A percentile compares a stretch with the other conserved stretches of the same genome.
phyloP scores from a whole-genome alignment of 2,797 vertebrate genomes.

The Zenarchopterus dispar region DNA sequence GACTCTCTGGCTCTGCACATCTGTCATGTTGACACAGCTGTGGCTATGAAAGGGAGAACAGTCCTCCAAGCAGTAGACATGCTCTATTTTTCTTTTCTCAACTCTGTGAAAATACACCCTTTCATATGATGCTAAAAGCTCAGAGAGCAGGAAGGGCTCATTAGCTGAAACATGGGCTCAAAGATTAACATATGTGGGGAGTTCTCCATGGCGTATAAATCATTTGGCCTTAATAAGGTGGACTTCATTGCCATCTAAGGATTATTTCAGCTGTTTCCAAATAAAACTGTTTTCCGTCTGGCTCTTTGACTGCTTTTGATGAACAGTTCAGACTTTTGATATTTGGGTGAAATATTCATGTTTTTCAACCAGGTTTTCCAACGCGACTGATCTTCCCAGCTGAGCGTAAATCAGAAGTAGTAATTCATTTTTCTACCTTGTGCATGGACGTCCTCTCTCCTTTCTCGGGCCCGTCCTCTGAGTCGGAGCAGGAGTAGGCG shows the following conservation, averaged over 20 bases:
- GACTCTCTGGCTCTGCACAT: conserved; percentile 67
- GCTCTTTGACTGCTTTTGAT: conserved; percentile 25
- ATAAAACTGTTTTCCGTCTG: conserved; percentile 39
- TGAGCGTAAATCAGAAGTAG: conserved; percentile 21
- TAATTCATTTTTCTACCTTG: conserved; percentile 82
- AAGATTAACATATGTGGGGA: conserved; percentile 69
- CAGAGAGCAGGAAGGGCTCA: conserved; percentile 69
- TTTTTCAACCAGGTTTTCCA: conserved; percentile 16
- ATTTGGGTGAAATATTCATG: conserved; percentile 28
- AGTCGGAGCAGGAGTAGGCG: conserved; percentile 91
- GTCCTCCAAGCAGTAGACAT: conserved; percentile 64
- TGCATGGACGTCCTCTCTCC: conserved; percentile 92
- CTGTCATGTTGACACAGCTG: conserved; percentile 87
- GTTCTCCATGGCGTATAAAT: conserved; percentile 61
- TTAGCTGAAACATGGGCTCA: conserved; percentile 67
- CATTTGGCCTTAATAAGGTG: conserved; percentile 59
- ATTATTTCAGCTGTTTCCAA: conserved; percentile 46
- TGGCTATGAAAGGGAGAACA: conserved; percentile 80
- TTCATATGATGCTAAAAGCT: conserved; percentile 72
- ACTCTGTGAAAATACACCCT: conserved; percentile 70
- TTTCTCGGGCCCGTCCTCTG: conserved; percentile 90
- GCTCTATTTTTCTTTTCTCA: conserved; percentile 75
- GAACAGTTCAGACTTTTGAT: conserved; percentile 36
- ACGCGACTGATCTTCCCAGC: conserved; percentile 2
- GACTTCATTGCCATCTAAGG: conserved; percentile 54